Evolutionary conservation across 1,140 invertebrate genomes (phyloP), one percentile per base, ranked within the genome.

Genomic region (Chironomus striatipennis): DNA sequence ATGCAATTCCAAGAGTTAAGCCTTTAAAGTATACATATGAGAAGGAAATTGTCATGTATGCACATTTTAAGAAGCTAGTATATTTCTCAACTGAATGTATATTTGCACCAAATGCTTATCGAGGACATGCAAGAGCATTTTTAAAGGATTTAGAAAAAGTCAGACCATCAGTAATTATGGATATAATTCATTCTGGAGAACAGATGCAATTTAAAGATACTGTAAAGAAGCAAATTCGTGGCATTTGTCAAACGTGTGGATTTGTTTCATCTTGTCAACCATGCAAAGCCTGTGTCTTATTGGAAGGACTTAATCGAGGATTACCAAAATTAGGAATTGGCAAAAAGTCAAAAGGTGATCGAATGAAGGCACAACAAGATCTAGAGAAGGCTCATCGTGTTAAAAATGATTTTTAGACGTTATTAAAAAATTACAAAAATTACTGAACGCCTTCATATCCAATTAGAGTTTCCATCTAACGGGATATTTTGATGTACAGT

Each of bases 31-130:
- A 99, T 80, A 93, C 96, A 4, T 99, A 99, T 83, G 98, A 99
- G 84, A 99, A 99, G 81, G 98, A 99, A 86, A 99, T 99, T 81
- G 98, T 99, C 0, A 98, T 99, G 94, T 99, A 98, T 86, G 97
- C 97, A 1, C 96, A 98, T 83, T 98, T 96, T 81, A 97, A 97
- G 82, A 93, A 94, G 78, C 83, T 99, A n/a, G 90, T 98, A 64
- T 99, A 99, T 81, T 99, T 99, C 84, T 98, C 96, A 9, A 99
- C 98, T 0, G 98, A 99, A 83, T 99, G 98, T 85, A 90, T 97
- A 57, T 99, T 98, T 86, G 94, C 98, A 15, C 98, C 98, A 18
- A 97, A 99, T 87, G 96, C 98, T 0, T 99, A 99, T 82, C 87
- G 97, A 79, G 97, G 97, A 1, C 90, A 98, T 86, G 96, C 94